These are phyloP conservation scores for Microcebus jonahi DNA, from an alignment of 2,113 vertebrate species.

Conservation along the genomic window DNA sequence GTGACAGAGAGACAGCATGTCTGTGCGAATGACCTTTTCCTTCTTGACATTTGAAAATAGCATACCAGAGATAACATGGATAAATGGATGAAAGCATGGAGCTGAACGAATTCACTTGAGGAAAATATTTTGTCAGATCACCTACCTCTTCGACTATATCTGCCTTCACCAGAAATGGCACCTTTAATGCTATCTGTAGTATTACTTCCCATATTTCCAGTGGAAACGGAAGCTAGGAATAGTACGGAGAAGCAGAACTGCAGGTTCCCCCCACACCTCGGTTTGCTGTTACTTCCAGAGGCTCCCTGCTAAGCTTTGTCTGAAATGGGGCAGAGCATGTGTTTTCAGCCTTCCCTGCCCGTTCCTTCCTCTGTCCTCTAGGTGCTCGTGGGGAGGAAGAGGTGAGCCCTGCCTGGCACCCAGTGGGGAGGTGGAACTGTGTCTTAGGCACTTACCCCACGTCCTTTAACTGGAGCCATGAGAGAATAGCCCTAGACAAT, in stretches of 20 bases:
- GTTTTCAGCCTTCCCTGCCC: not conserved
- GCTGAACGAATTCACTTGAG: not conserved
- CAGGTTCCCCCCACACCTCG: too few species aligned
- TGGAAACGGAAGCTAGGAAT: not conserved
- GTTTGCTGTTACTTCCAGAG: not conserved
- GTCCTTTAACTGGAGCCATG: not conserved
- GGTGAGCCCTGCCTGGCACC: not conserved
- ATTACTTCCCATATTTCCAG: not conserved
- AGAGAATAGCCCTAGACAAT: not conserved
- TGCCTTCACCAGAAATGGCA: not conserved
- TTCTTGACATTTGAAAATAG: slow-evolving; percentile 15
- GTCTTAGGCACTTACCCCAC: not conserved
- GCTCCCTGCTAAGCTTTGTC: not conserved
- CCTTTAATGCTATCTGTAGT: not conserved
- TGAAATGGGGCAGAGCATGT: not conserved
- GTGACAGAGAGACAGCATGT: not conserved
- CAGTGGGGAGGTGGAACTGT: not conserved
- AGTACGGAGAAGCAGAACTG: not conserved
- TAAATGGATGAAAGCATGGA: not conserved
- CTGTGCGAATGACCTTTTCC: not conserved
- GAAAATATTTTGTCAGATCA: not conserved
- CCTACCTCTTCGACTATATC: not conserved
- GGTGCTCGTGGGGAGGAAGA: not conserved
- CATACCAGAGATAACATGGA: not conserved
- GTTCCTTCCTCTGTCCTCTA: not conserved